Conservation (phyloP, 2,888 invertebrate genomes). For the Trichopoda pennipes region DNA sequence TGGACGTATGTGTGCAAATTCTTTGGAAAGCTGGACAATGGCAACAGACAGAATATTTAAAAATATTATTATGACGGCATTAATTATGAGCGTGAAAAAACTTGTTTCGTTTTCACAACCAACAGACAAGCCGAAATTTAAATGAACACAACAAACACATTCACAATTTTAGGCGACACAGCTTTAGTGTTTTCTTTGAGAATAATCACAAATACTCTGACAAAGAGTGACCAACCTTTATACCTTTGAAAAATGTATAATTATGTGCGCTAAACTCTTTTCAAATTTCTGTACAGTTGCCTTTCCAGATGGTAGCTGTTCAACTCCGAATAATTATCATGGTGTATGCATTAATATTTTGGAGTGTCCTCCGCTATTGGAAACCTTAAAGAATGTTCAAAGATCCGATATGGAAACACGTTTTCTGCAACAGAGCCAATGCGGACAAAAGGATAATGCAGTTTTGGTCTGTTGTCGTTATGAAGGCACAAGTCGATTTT, state of each 20-base stretch:
- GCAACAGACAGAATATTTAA: too few species aligned
- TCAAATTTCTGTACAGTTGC: slow-evolving; percentile 13
- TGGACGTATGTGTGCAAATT: too few species aligned
- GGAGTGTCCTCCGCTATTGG: slow-evolving; percentile 52
- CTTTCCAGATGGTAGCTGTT: slow-evolving; percentile 45
- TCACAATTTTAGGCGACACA: too few species aligned
- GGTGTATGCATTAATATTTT: slow-evolving; percentile 49
- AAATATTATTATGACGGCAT: too few species aligned
- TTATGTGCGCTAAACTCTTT: too few species aligned
- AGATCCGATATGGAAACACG: slow-evolving; percentile 43
- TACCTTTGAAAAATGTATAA: not conserved
- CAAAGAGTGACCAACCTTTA: not conserved
- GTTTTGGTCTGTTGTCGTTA: slow-evolving; percentile 49
- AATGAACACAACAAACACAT: too few species aligned
- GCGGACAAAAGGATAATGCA: slow-evolving; percentile 28
- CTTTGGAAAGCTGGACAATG: too few species aligned
- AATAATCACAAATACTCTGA: too few species aligned
- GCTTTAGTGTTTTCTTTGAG: too few species aligned
- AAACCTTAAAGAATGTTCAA: slow-evolving; percentile 36
- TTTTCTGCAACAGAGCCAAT: slow-evolving; percentile 55
- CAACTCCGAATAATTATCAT: slow-evolving; percentile 29
- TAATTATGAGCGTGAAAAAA: too few species aligned
- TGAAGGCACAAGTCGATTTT: slow-evolving; percentile 26
- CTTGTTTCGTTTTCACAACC: too few species aligned
- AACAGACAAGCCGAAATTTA: too few species aligned